Conservation (phyloP, 2,113 vertebrate genomes). For the Pithys albifrons region DNA sequence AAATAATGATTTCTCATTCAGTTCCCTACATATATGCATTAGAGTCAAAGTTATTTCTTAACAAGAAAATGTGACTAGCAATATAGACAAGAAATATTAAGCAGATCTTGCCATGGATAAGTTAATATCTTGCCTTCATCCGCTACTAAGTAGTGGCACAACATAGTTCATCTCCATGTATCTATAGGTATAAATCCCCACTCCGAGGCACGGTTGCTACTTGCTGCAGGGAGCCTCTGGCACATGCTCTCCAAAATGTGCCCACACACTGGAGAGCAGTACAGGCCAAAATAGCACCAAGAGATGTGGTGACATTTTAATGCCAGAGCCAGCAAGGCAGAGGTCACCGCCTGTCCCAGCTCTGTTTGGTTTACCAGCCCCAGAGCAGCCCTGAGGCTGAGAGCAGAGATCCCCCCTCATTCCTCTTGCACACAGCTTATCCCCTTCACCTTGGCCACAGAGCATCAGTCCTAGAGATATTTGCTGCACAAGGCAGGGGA, state of each 20-base stretch:
- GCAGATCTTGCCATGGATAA: neutral
- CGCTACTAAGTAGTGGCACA: neutral
- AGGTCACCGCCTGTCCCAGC: neutral
- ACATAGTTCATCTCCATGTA: fast-evolving
- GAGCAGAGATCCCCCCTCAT: neutral
- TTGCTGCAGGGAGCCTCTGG: neutral
- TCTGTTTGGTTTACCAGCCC: neutral
- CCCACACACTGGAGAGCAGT: neutral
- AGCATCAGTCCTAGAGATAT: neutral
- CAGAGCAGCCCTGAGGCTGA: neutral
- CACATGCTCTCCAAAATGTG: fast-evolving
- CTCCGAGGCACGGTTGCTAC: neutral
- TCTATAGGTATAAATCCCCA: neutral
- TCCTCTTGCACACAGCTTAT: neutral
- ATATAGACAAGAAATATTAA: neutral
- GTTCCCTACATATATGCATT: neutral
- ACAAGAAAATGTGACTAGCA: neutral
- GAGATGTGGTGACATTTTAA: neutral
- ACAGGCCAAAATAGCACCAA: neutral
- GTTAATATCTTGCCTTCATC: neutral
- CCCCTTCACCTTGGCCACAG: neutral
- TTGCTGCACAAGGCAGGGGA: neutral
- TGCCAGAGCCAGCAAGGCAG: neutral
- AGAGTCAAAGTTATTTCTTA: neutral
- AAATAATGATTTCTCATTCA: neutral